Percentiles rank a stretch among this genome's conserved stretches.
These are phyloP conservation scores for Alethe castanea DNA, from an alignment of 2,113 vertebrate species.

Conservation along the genomic window DNA sequence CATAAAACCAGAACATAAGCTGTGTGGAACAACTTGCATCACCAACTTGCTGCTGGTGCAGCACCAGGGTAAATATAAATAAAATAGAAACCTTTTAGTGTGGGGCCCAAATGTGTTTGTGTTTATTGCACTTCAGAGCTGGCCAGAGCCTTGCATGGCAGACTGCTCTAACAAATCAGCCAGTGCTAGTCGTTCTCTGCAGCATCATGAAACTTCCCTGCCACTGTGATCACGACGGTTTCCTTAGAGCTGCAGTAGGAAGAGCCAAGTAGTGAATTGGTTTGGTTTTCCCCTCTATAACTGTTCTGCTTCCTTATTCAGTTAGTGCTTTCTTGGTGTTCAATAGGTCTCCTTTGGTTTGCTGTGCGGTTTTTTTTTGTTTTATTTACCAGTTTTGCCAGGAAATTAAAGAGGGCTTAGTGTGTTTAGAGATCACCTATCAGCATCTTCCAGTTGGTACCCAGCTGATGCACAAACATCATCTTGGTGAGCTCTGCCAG, in stretches of 20 bases:
- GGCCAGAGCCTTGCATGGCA: neutral
- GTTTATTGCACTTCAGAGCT: neutral
- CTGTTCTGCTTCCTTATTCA: neutral
- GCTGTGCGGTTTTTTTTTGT: rapidly evolving
- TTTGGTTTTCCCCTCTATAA: neutral
- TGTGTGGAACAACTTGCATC: neutral
- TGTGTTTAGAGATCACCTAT: neutral
- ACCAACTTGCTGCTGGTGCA: neutral
- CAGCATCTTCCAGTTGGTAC: neutral
- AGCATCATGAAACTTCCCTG: neutral
- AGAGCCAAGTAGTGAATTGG: neutral
- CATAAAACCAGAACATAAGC: neutral
- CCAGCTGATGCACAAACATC: neutral
- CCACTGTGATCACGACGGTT: rapidly evolving
- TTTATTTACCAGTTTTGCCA: neutral
- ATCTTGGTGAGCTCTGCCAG: neutral
- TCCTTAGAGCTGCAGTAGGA: neutral
- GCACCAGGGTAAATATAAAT: neutral
- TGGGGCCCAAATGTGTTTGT: neutral
- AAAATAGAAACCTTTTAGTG: neutral
- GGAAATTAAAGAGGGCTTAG: neutral
- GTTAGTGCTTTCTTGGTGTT: neutral
- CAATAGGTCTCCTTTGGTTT: neutral
- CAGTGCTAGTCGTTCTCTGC: rapidly evolving
- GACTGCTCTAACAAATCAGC: neutral